Conservation (phyloP, 1,140 invertebrate genomes). For the Drosophila gunungcola region DNA sequence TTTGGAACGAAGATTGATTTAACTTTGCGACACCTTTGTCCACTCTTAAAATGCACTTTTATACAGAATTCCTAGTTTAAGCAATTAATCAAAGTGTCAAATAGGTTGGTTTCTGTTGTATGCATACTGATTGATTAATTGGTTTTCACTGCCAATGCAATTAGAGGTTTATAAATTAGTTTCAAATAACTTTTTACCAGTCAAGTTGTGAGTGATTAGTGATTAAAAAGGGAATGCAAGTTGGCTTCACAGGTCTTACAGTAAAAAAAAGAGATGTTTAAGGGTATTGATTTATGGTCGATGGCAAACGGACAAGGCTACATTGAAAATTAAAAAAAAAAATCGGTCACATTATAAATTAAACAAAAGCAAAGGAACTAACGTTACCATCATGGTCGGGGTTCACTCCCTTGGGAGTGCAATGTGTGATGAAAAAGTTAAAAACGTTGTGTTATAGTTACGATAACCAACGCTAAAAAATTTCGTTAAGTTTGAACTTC, state of each 20-base stretch:
- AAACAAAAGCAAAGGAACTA: too few relatives aligned
- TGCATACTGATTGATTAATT: constrained; percentile 63
- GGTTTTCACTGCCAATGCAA: constrained; percentile 66
- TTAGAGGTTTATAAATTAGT: constrained; percentile 72
- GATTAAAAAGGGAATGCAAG: constrained; percentile 13
- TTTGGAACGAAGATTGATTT: constrained; percentile 72
- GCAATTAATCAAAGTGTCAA: constrained; percentile 72
- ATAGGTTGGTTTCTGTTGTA: constrained; percentile 42
- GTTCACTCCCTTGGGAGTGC: too few relatives aligned
- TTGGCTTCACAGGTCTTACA: background rate
- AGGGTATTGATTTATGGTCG: too few relatives aligned
- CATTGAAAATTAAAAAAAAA: too few relatives aligned
- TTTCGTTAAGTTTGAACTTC: too few relatives aligned
- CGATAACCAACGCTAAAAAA: too few relatives aligned
- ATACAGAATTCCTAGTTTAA: constrained; percentile 12
- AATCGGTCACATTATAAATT: too few relatives aligned
- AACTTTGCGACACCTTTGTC: constrained; percentile 61
- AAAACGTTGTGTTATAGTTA: too few relatives aligned
- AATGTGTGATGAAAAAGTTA: too few relatives aligned
- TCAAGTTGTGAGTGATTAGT: constrained; percentile 7
- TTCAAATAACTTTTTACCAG: constrained; percentile 31
- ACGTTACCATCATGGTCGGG: too few relatives aligned
- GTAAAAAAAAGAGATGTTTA: too few relatives aligned
- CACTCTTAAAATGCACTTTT: constrained; percentile 65
- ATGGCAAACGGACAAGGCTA: too few relatives aligned